A percentile compares a stretch with the other conserved stretches of the same genome.
Conservation (phyloP, 2,113 vertebrate genomes). For the Hypanus sabinus region DNA sequence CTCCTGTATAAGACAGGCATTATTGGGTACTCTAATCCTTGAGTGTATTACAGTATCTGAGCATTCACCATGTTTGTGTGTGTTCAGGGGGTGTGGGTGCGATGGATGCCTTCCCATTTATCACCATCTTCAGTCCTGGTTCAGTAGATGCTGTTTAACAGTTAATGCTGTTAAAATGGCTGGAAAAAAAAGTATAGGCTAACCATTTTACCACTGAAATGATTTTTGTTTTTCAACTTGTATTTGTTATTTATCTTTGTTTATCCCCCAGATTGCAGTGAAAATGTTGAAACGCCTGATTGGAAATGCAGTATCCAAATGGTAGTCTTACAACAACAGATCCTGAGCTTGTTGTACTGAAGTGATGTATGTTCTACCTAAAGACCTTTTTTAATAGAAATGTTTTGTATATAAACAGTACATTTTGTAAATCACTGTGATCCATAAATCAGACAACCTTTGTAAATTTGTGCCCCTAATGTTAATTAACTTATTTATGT, state of each 20-base stretch:
- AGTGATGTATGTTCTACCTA: slow-evolving; percentile 27
- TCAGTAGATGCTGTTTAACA: not conserved
- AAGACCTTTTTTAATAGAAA: slow-evolving; percentile 9
- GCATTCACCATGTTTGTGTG: not conserved
- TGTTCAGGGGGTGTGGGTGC: not conserved
- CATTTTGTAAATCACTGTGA: slow-evolving; percentile 36
- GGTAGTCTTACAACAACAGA: not conserved
- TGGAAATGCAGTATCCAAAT: not conserved
- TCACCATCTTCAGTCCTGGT: too few species aligned
- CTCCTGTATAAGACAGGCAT: not conserved
- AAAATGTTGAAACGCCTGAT: not conserved
- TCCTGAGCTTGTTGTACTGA: not conserved
- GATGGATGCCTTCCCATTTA: not conserved
- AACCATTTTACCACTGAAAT: not conserved
- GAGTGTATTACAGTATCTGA: not conserved
- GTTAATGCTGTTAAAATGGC: not conserved
- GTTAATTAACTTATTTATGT: slow-evolving; percentile 35
- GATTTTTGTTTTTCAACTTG: not conserved
- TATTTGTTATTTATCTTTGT: not conserved
- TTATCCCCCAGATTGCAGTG: not conserved
- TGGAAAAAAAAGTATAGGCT: not conserved
- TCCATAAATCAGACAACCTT: slow-evolving; percentile 29
- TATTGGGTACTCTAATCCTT: not conserved
- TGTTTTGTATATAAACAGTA: slow-evolving; percentile 19
- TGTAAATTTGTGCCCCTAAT: slow-evolving; percentile 4